phyloP scores from a whole-genome alignment of 2,113 vertebrate species.

The Microtus ochrogaster region DNA sequence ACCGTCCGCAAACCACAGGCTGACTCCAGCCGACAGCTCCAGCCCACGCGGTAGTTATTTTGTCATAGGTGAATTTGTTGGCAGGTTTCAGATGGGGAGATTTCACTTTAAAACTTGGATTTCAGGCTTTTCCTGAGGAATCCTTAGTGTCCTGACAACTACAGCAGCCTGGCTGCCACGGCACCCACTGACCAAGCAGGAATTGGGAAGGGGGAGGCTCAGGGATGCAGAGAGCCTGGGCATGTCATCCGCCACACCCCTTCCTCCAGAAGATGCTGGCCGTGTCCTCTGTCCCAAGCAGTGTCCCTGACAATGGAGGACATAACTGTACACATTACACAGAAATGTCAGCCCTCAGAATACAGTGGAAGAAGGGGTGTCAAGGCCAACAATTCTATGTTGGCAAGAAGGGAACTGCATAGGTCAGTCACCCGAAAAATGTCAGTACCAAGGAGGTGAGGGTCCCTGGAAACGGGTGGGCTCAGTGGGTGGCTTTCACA shows the following conservation, averaged over 20 bases:
- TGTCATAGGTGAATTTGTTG: constrained; percentile 20
- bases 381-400: neutral
- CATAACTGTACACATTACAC: neutral
- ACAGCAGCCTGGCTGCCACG: rapidly evolving
- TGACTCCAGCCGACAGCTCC: rapidly evolving
- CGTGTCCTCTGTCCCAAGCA: no score
- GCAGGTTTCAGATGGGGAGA: constrained; percentile 15
- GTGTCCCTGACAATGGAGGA: neutral
- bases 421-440: neutral
- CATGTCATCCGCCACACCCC: neutral
- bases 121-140: constrained; percentile 50
- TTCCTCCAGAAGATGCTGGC: neutral
- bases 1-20: neutral
- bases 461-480: neutral
- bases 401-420: neutral
- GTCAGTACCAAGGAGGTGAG: neutral
- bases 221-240: neutral
- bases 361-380: neutral
- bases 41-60: neutral
- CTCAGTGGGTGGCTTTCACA: no score
- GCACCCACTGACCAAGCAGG: neutral
- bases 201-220: neutral
- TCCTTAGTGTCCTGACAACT: neutral
- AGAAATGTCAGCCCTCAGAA: neutral
- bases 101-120: constrained; percentile 43